phyloP scores from a whole-genome alignment of 2,797 vertebrate genomes.

The Channallabes apus region DNA sequence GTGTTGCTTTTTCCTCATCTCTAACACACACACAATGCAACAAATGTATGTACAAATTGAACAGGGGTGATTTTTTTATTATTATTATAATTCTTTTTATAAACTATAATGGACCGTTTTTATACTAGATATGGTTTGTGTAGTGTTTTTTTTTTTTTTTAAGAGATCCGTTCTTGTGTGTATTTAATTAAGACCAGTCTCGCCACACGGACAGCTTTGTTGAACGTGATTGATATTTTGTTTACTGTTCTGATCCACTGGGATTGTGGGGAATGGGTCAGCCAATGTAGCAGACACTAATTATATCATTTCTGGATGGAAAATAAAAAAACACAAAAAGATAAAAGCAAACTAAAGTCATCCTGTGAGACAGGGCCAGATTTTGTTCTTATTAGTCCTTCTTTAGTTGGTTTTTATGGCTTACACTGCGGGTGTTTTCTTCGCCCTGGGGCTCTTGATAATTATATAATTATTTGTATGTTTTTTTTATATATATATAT shows the following conservation, averaged over 20 bases:
- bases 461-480: not conserved
- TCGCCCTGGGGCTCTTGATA: not conserved
- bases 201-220: slow-evolving; percentile 47
- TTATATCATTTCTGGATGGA: slow-evolving; percentile 48
- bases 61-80: not conserved
- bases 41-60: slow-evolving; percentile 1
- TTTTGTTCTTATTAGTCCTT: slow-evolving; percentile 15
- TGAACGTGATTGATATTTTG: slow-evolving; percentile 59
- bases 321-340: slow-evolving; percentile 31
- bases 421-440: slow-evolving; percentile 12
- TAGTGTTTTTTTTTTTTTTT: slow-evolving; percentile 13
- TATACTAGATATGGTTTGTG: slow-evolving; percentile 2
- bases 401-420: slow-evolving; percentile 4
- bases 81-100: too few species aligned
- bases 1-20: slow-evolving; percentile 1
- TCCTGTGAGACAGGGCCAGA: not conserved
- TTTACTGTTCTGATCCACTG: slow-evolving; percentile 51
- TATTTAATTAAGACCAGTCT: slow-evolving; percentile 40
- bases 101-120: not conserved
- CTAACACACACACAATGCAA: not conserved
- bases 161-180: slow-evolving; percentile 32
- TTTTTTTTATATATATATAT: too few species aligned
- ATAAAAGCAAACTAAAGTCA: slow-evolving; percentile 28
- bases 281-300: slow-evolving; percentile 51
- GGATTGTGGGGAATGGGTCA: slow-evolving; percentile 47